Evolutionary conservation across 2,797 vertebrate genomes (phyloP), one percentile per base, ranked within the genome.

Genomic region (Gambelia wislizenii): DNA sequence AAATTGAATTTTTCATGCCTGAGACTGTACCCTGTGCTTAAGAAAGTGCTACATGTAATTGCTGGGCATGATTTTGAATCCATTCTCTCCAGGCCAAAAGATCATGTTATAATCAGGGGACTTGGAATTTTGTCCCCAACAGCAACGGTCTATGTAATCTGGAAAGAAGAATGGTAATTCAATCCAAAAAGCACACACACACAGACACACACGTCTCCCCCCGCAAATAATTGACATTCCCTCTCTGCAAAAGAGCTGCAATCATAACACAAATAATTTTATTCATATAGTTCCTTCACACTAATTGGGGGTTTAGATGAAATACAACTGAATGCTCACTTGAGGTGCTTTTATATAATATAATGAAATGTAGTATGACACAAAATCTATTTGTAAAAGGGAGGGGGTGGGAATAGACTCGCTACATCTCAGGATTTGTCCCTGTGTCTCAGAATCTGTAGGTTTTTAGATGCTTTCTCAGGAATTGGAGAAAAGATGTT

Each of bases 1-100:
- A 94, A 93, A 96, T 91, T 82, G 91, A 90, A 94, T 93, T 89
- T 93, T 61, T 27, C 44, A 87, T 5, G 44, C 86, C 89, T 84
- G 70, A 92, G 64, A 39, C 75, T 78, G 72, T 77, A 83, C 20
- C 2, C 75, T 82, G 77, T 83, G 84, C 84, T 84, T 61, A 85
- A 91, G 86, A 91, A 92, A 78, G 78, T 61, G 81, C 54, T 86
- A 56, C 39, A 59, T 1, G 88, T 16, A 77, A 86, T 92, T 94
- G 91, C 39, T 81, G 88, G 67, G 85, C 61, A 92, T 49, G 89
- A 3, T 2, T 92, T 78, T 91, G 36, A 33, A 72, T 75, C 30
- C 12, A 39, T 84, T 87, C 44, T 85, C 80, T 59, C 67, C 18
- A 86, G 80, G 76, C 16, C 52, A 89, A 52, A 74, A 82, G 78